phyloP scores from a whole-genome alignment of 2,888 invertebrate genomes.

The Lissonota sp. region DNA sequence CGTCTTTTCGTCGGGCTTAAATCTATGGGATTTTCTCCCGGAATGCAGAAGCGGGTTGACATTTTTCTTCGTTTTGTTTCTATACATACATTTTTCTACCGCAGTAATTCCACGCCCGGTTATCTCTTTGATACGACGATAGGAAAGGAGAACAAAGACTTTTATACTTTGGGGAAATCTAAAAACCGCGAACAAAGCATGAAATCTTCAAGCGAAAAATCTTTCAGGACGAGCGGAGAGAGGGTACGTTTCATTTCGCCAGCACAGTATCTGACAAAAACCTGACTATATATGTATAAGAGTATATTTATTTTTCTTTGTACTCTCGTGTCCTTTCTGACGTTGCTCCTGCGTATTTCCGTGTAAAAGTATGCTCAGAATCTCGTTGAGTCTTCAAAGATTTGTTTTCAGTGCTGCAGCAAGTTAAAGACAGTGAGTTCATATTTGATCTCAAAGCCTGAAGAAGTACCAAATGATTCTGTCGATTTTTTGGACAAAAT shows the following conservation, averaged over 20 bases:
- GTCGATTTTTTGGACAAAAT: too few relatives aligned
- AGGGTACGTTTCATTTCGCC: slow-evolving; percentile 23
- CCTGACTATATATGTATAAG: slow-evolving; percentile 21
- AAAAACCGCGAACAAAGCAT: slow-evolving; percentile 15
- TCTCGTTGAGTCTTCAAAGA: slow-evolving; percentile 54
- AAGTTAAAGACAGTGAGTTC: background rate
- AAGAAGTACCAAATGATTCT: too few relatives aligned
- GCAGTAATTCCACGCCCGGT: background rate
- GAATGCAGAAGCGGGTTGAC: too few relatives aligned
- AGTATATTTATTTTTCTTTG: background rate
- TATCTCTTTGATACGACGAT: slow-evolving; percentile 3
- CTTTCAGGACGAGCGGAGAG: background rate
- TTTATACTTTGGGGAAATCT: slow-evolving; percentile 12
- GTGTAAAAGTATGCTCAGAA: slow-evolving; percentile 31
- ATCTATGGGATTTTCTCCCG: too few relatives aligned
- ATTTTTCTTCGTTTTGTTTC: background rate
- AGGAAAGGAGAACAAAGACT: background rate
- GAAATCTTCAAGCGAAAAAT: background rate
- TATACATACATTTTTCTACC: background rate
- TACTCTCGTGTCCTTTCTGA: slow-evolving; percentile 8
- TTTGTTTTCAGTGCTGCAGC: slow-evolving; percentile 26
- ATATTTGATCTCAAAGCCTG: too few relatives aligned
- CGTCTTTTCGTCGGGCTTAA: too few relatives aligned
- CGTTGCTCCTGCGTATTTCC: slow-evolving; percentile 2
- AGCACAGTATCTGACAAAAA: slow-evolving; percentile 18